Evolutionary conservation across 2,797 vertebrate species (phyloP), one percentile per base, ranked within the genome.

Genomic region (Epinephelus malabaricus): DNA sequence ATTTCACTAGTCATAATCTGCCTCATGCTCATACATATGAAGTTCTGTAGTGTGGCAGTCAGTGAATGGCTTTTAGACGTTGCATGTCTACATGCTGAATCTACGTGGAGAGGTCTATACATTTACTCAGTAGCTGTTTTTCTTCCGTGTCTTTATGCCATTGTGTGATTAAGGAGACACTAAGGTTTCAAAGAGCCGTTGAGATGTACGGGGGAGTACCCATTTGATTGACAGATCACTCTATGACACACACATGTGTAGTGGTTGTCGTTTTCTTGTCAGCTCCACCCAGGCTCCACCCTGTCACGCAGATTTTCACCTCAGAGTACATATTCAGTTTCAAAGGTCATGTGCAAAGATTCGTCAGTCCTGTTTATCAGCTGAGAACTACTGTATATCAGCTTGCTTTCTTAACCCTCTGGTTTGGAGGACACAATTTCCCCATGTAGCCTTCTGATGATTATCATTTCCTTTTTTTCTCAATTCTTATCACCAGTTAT

Each of bases 201-300:
- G 66, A 21, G 61, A 61, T 65, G 7, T 62, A 23, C 6, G 17
- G 54, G 47, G 43, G 62, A 8, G 61, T 66, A 38, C 66, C 8
- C 3, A 27, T 13, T 25, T 80, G 61, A 75, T 4, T 75, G 63
- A 60, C 73, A 73, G 49, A n/a, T 67, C 14, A 56, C 23, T 10
- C 30, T 50, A 58, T 62, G 14, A 47, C 46, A 47, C 46, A 47
- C 46, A 7, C 17, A 7, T 15, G 1, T 14, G 38, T 30, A 5
- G 55, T n/a, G 15, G 53, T 9, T 67, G 18, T 5, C 1, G 10
- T 53, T 4, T 60, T 67, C 6, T 40, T 54, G 18, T 70, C 27
- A 27, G 23, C 68, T 64, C 46, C 55, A 56, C 59, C 73, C 38
- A 19, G 21, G 9, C 60, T 51, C 23, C 75, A 66, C 72, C 66